Conservation (phyloP, 2,113 vertebrate species). For the Vimba vimba region DNA sequence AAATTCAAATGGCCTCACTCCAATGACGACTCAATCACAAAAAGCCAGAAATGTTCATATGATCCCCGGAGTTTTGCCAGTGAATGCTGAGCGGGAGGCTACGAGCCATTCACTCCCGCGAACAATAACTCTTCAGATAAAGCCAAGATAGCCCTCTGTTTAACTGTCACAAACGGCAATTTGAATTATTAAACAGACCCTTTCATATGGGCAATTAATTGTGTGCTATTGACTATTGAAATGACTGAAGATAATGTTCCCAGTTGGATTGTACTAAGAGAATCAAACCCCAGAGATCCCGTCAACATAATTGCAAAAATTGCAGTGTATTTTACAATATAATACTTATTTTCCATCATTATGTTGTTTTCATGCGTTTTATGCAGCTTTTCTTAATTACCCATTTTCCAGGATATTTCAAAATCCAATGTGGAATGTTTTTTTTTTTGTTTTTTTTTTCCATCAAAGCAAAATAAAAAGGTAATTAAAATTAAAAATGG, state of each 20-base stretch:
- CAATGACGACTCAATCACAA: slow-evolving; percentile 40
- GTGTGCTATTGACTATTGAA: slow-evolving; percentile 50
- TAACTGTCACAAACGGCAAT: slow-evolving; percentile 58
- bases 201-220: slow-evolving; percentile 63
- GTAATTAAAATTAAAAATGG: neutral
- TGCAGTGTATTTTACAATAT: slow-evolving; percentile 49
- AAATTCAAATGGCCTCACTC: slow-evolving; percentile 28
- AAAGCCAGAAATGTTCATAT: slow-evolving; percentile 34
- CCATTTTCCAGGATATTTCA: slow-evolving; percentile 33
- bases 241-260: slow-evolving; percentile 52
- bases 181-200: slow-evolving; percentile 62
- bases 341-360: slow-evolving; percentile 52
- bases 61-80: slow-evolving; percentile 45
- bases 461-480: neutral
- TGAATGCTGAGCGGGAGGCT: slow-evolving; percentile 23
- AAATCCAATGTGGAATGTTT: neutral
- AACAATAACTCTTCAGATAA: slow-evolving; percentile 48
- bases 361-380: slow-evolving; percentile 51
- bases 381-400: slow-evolving; percentile 44
- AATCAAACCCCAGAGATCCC: slow-evolving; percentile 52
- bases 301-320: slow-evolving; percentile 53
- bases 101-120: slow-evolving; percentile 28
- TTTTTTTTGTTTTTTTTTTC: neutral
- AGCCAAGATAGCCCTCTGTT: slow-evolving; percentile 59
- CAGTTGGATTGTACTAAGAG: slow-evolving; percentile 44